These are phyloP conservation scores for Hephaestus fuliginosus DNA, from an alignment of 2,797 vertebrate species.

Conservation along the genomic window DNA sequence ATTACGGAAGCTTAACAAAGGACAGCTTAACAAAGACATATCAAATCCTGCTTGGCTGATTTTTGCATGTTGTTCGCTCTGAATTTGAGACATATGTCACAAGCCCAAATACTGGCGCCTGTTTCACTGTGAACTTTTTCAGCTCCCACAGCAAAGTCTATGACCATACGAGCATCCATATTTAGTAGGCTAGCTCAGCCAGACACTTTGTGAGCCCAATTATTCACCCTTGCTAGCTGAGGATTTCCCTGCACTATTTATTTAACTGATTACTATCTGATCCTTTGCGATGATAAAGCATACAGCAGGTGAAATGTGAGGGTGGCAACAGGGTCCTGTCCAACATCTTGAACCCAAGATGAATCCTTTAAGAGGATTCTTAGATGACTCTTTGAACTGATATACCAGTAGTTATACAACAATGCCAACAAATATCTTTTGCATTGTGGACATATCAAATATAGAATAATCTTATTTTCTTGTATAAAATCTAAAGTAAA, in stretches of 20 bases:
- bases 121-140: constrained; percentile 56
- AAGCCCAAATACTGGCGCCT: constrained; percentile 50
- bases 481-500: no score
- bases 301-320: background rate
- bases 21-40: constrained; percentile 62
- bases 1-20: constrained; percentile 27
- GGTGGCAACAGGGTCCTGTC: background rate
- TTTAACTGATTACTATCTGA: constrained; percentile 40
- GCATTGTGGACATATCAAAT: background rate
- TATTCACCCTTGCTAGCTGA: constrained; percentile 39
- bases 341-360: constrained; percentile 9
- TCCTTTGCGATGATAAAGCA: constrained; percentile 17
- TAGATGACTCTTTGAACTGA: background rate
- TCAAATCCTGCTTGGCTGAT: constrained; percentile 55
- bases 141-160: constrained; percentile 40
- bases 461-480: no score
- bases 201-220: constrained; percentile 50
- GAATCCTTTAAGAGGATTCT: background rate
- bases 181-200: constrained; percentile 57
- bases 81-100: constrained; percentile 64
- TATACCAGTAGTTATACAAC: background rate
- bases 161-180: constrained; percentile 61
- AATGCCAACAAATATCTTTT: background rate
- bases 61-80: constrained; percentile 56
- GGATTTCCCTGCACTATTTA: constrained; percentile 48